Base-by-base conservation (phyloP, 2,113 vertebrate species). In the Gyps fulvus region DNA sequence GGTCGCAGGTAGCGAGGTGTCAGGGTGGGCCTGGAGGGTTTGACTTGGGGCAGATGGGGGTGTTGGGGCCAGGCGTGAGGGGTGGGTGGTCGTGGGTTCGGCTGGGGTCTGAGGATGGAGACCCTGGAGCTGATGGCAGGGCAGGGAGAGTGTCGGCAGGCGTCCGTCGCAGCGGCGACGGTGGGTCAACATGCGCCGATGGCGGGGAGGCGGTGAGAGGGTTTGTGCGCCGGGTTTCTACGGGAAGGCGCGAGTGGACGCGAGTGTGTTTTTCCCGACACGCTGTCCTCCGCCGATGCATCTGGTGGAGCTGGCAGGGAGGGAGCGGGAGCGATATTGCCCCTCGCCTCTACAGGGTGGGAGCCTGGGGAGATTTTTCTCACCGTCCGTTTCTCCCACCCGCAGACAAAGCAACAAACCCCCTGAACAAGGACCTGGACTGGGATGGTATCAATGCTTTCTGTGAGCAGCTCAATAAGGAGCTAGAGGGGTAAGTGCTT, bases 361-460 rank as follows among this genome's bases (percentile, higher is more conserved):
- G 29, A 59, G 36, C 26, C 8, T 31, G 29, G 26, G 49, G 49
- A 55, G 23, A 6, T 52, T 31, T 31, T 58, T 5, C 43, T 97
- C 45, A 89, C 31, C 3, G 0, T 31, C 13, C 8, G 21, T 57
- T 80, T 52, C 32, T 95, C 45, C 88, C 25, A 6, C 36, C n/a
- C 0, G 1, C 97, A 99, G 99, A 99, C 92, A 99, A 98, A 97
- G 99, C 99, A 21, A 99, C 99, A 43, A 99, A 99, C 86, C 99
- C 99, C 58, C 95, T 99, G 79, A 99, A 99, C 97, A 99, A 99
- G 96, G 99, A 99, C 55, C 97, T 98, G 42, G 98, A 99, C 96
- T 99, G 99, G 99, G 98, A 99, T 58, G 98, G 97, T 67, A 99
- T 99, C 97, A 98, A 98, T 80, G 97, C 98, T 4, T 99, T 99